A percentile compares a stretch with the other conserved stretches of the same genome.
These are phyloP conservation scores for Hypsibius dujardini DNA, from an alignment of 1,140 invertebrate species.

Conservation along the genomic window DNA sequence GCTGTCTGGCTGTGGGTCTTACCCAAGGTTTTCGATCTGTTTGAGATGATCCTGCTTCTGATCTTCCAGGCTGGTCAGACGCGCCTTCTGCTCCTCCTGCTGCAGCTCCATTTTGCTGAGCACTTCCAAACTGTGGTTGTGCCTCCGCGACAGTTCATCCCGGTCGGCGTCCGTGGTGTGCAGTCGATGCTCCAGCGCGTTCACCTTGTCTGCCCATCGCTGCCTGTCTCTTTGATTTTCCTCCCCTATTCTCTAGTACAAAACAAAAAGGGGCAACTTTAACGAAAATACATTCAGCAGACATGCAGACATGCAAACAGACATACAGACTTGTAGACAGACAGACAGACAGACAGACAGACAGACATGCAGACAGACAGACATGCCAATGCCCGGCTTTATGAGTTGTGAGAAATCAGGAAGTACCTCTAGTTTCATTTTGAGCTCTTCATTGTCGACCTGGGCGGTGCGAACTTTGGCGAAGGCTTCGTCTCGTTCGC, in stretches of 20 bases:
- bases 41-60: slow-evolving; percentile 13
- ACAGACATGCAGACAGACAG: too few relatives aligned
- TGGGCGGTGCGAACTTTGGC: slow-evolving; percentile 6
- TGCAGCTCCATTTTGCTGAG: slow-evolving; percentile 10
- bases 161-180: background rate
- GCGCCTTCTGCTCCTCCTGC: slow-evolving; percentile 5
- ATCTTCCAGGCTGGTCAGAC: background rate
- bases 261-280: too few relatives aligned
- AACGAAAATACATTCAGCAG: too few relatives aligned
- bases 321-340: too few relatives aligned
- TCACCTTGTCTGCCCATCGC: background rate
- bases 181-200: background rate
- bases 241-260: background rate
- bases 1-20: too few relatives aligned
- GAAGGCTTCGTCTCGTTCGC: slow-evolving; percentile 7
- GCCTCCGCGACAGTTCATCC: background rate
- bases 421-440: background rate
- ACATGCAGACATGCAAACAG: too few relatives aligned
- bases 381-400: too few relatives aligned
- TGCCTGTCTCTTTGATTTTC: background rate
- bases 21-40: slow-evolving; percentile 10
- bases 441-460: slow-evolving; percentile 6
- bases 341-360: too few relatives aligned
- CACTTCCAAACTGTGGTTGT: background rate
- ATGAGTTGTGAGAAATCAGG: too few relatives aligned